phyloP scores from a whole-genome alignment of 92 coral and sea anemone genomes.

The Palythoa caribaeorum region DNA sequence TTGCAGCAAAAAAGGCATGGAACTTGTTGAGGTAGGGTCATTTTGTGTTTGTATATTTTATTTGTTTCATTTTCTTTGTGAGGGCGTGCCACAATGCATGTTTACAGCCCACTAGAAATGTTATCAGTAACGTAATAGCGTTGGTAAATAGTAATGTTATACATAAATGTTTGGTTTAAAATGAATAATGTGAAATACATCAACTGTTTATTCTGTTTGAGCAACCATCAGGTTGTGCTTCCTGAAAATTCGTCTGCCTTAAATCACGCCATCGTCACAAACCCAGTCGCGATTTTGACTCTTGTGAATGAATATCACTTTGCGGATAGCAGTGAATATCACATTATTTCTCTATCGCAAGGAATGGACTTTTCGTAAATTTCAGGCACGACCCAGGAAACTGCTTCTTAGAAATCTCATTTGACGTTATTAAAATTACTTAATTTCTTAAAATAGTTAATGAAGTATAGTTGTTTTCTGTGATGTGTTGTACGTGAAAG shows the following conservation, averaged over 20 bases:
- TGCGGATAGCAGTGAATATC: neutral
- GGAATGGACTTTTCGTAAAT: neutral
- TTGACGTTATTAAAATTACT: no score
- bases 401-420: no score
- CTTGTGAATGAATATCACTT: neutral
- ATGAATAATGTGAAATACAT: neutral
- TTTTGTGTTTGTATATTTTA: constrained; percentile 13
- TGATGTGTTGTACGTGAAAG: no score
- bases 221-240: neutral
- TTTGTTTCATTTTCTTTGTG: neutral
- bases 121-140: neutral
- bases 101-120: constrained; percentile 12
- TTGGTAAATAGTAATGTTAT: constrained; percentile 9
- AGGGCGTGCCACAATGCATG: constrained; percentile 35
- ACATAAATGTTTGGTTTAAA: neutral
- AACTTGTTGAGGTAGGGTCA: constrained; percentile 87
- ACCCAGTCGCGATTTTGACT: neutral
- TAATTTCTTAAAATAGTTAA: no score
- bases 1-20: constrained; percentile 94
- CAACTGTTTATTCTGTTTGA: neutral
- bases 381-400: no score
- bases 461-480: no score
- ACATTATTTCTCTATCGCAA: neutral
- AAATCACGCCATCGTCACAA: constrained; percentile 26
- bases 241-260: neutral